phyloP scores from a whole-genome alignment of 2,113 vertebrate genomes.

The Carassius gibelio region DNA sequence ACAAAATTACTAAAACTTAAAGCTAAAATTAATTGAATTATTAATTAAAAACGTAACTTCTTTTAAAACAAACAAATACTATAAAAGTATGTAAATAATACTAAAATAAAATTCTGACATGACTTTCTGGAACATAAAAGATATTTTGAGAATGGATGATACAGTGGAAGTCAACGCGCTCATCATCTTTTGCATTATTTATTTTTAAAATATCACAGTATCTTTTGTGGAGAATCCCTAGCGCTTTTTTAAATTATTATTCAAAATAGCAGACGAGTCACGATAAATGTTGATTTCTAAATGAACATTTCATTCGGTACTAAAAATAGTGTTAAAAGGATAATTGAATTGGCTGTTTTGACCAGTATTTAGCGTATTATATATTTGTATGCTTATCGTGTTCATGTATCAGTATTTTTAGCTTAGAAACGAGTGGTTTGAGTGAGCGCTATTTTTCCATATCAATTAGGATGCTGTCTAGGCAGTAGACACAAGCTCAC shows the following conservation, averaged over 20 bases:
- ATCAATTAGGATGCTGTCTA: neutral
- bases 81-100: neutral
- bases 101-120: neutral
- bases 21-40: neutral
- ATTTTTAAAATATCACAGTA: neutral
- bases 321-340: neutral
- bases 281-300: neutral
- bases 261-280: neutral
- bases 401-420: neutral
- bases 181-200: neutral
- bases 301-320: neutral
- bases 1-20: neutral
- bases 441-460: neutral
- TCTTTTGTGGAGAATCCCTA: neutral
- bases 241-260: neutral
- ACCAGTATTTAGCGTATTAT: neutral
- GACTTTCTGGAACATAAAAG: neutral
- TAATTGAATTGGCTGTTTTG: neutral
- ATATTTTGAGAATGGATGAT: neutral
- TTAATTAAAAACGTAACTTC: neutral
- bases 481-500: neutral
- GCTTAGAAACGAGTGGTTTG: neutral
- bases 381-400: neutral
- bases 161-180: neutral
- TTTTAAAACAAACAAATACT: neutral